Conservation (phyloP, 2,797 vertebrate genomes). For the Tokudaia muenninki region DNA sequence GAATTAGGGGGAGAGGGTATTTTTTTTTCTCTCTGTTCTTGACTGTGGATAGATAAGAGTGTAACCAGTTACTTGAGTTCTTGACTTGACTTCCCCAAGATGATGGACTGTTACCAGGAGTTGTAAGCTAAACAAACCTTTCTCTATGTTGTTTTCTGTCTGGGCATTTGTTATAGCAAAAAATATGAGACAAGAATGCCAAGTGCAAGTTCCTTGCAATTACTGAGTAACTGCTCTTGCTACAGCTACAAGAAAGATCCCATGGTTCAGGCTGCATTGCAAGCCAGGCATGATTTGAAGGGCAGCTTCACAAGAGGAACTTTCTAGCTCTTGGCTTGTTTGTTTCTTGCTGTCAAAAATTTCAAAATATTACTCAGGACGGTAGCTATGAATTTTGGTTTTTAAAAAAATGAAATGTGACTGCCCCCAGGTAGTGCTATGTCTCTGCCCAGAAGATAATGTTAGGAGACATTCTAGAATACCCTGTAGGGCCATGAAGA, state of each 20-base stretch:
- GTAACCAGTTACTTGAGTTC: background rate
- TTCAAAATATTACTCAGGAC: slow-evolving; percentile 62
- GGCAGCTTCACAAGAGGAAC: background rate
- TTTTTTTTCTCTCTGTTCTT: background rate
- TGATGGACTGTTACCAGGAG: background rate
- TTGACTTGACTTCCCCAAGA: background rate
- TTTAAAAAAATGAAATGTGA: slow-evolving; percentile 61
- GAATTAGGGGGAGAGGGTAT: background rate
- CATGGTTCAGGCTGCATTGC: background rate
- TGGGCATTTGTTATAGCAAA: background rate
- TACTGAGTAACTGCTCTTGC: background rate
- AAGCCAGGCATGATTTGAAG: background rate
- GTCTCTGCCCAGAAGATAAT: background rate
- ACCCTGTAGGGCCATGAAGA: background rate
- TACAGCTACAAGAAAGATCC: background rate
- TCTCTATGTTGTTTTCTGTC: background rate
- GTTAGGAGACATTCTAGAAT: background rate
- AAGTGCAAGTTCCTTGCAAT: background rate
- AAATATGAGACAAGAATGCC: background rate
- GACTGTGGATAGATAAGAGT: background rate
- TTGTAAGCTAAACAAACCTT: background rate
- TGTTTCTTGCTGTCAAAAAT: slow-evolving; percentile 57
- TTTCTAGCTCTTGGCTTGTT: slow-evolving; percentile 32
- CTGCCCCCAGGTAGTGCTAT: background rate
- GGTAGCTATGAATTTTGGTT: slow-evolving; percentile 13